These are phyloP conservation scores for Bacillus rossius DNA, from an alignment of 1,140 invertebrate genomes.

Conservation along the genomic window DNA sequence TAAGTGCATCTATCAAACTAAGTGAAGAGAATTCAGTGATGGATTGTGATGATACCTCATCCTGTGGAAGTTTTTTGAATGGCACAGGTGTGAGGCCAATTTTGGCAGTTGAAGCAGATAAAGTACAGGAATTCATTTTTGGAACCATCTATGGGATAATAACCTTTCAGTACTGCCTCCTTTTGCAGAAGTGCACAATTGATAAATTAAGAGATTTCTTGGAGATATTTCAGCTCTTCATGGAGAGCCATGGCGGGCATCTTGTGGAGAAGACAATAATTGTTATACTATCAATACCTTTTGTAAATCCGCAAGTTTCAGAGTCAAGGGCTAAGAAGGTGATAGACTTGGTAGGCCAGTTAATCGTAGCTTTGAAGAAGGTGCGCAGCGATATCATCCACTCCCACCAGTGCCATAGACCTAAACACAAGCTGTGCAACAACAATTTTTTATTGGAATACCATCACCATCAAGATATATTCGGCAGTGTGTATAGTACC, in stretches of 20 bases:
- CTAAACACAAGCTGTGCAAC: slow-evolving; percentile 47
- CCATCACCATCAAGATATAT: slow-evolving; percentile 53
- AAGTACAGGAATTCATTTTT: slow-evolving; percentile 53
- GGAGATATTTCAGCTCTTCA: slow-evolving; percentile 54
- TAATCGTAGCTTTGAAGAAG: slow-evolving; percentile 52
- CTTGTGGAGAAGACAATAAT: slow-evolving; percentile 51
- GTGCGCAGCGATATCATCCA: slow-evolving; percentile 51
- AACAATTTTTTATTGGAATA: slow-evolving; percentile 37
- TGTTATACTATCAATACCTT: slow-evolving; percentile 40
- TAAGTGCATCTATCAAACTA: neutral
- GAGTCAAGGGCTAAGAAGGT: slow-evolving; percentile 10
- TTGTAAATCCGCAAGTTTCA: neutral
- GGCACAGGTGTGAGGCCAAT: neutral
- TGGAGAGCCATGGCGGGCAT: slow-evolving; percentile 51
- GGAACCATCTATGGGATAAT: slow-evolving; percentile 52
- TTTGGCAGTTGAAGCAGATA: neutral
- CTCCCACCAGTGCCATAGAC: slow-evolving; percentile 44
- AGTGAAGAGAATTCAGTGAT: neutral
- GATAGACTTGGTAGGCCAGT: slow-evolving; percentile 50
- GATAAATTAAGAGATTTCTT: slow-evolving; percentile 54
- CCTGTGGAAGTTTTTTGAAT: too few relatives aligned
- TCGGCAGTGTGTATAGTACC: slow-evolving; percentile 43
- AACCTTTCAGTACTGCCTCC: slow-evolving; percentile 52
- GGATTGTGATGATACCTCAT: neutral
- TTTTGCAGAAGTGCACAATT: slow-evolving; percentile 48